Base-by-base conservation (phyloP, 2,888 invertebrate genomes). In the Drosophila subsilvestris region DNA sequence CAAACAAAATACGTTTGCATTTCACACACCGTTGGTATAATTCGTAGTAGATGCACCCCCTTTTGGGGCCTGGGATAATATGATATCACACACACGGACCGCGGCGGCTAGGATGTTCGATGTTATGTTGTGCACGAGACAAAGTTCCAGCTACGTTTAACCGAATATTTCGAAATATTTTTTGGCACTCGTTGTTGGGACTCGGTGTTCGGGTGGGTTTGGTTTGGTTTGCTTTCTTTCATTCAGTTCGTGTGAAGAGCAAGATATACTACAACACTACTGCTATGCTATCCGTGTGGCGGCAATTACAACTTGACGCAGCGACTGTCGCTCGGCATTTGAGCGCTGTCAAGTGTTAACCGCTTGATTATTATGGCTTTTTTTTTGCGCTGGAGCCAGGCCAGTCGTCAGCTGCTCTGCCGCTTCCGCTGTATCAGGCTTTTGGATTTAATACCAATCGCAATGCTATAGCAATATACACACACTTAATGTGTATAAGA, bases 301-400 rank as follows among this genome's bases (percentile, higher is more conserved):
- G 75, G 59, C 81, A 60, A 63, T 78, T 81, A 69, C 79, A 88
- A 87, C 87, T 77, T 74, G 62, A 67, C 82, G 67, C 77, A 74
- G 27, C 70, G 77, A 56, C 75, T 78, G 89, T 85, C 86, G 86
- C 83, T 75, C 72, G 55, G 65, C 78, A 78, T 89, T 87, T 86
- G 86, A 83, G 68, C 72, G 63, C 58, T 78, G 71, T 79, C 81
- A 75, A 78, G 74, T 74, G 79, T 85, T 81, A 85, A 79, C 76
- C 71, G 82, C 65, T 72, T 62, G 69, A 80, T 74, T 88, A 88
- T 86, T 84, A 84, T 83, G 88, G 78, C 67, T 63, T 80, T 86
- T 63, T 80, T 86, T 84, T 69, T 72, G 32, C 71, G 83, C 74
- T n/a, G 79, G 79, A 68, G 76, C 76, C 74, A 74, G 62, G 76